Evolutionary conservation across 2,797 vertebrate species (phyloP).

Genomic region (Spinibarbus caldwelli): DNA sequence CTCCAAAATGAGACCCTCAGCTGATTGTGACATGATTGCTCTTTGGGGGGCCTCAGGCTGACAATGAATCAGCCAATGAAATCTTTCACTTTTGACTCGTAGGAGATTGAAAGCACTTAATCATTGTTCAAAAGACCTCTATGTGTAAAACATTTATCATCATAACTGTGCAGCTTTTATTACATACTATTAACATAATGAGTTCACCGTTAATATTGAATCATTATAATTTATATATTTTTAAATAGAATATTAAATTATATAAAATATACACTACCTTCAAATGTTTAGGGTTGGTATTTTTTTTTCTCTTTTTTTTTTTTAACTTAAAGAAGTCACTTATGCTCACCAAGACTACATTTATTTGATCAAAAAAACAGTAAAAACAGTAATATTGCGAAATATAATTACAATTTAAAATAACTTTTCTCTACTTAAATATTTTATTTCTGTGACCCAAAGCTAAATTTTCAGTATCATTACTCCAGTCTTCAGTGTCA

Average conservation of each 20-base stretch:
- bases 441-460: not conserved
- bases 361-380: not conserved
- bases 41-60: slow-evolving; percentile 56
- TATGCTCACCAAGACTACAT: not conserved
- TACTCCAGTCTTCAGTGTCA: not conserved
- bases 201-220: not conserved
- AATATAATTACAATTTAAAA: not conserved
- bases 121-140: not conserved
- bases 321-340: not conserved
- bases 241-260: not conserved
- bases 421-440: too few species aligned
- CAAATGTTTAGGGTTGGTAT: not conserved
- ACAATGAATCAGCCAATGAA: slow-evolving; percentile 60
- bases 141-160: not conserved
- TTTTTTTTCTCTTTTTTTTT: not conserved
- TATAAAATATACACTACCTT: not conserved
- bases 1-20: slow-evolving; percentile 53
- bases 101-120: not conserved
- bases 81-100: slow-evolving; percentile 31
- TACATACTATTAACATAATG: not conserved
- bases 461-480: not conserved
- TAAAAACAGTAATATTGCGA: not conserved
- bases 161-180: not conserved
- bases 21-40: slow-evolving; percentile 57
- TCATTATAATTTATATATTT: not conserved